Base-by-base conservation (phyloP, 2,113 vertebrate genomes). In the Oryzias javanicus region DNA sequence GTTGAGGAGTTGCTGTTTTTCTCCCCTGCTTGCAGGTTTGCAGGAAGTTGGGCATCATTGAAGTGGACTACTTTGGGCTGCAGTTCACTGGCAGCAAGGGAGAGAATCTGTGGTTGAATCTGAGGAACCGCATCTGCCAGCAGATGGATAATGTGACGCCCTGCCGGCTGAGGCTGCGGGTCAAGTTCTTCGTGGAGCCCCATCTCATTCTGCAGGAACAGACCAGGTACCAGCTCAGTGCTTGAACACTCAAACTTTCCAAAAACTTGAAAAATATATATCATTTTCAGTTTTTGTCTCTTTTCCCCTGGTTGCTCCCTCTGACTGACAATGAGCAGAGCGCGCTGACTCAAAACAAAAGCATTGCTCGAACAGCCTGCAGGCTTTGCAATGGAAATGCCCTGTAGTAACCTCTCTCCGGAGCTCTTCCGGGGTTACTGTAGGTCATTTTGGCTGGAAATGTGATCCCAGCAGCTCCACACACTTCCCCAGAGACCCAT, bases 171-270 rank as follows among this genome's bases (percentile, higher is more conserved):
- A 93, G 95, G 82, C 85, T 99, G 53, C 88, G 93, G 67, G 97
- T 99, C 84, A 99, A 99, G 82, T 99, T 98, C 89, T 98, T 99
- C 70, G 97, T 99, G 80, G 97, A 98, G 75, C 97, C 97, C 0
- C 97, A 99, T 91, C 94, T 98, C 76, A 95, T 98, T 67, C 92
- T 98, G 63, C 97, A 99, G 85, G 97, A 99, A 70, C 96, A 98
- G 86, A 98, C 97, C 0, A 95, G 96, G 97, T 99, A 91, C 49
- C 18, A 22, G 3, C 45, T 24, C n/a, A 47, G 42, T 1, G 42
- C 16, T 44, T 4, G 42, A 44, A 35, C 35, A 10, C 35, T 35
- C 35, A 35, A 12, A 3, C 35, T 3, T 35, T 27, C 4, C 25
- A 1, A 27, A 25, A 27, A 27, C 22, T 22, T 22, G 5, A 27